Percentiles rank a stretch among this genome's conserved stretches.
These are phyloP conservation scores for Platalea minor DNA, from an alignment of 2,797 vertebrate genomes.

Conservation along the genomic window DNA sequence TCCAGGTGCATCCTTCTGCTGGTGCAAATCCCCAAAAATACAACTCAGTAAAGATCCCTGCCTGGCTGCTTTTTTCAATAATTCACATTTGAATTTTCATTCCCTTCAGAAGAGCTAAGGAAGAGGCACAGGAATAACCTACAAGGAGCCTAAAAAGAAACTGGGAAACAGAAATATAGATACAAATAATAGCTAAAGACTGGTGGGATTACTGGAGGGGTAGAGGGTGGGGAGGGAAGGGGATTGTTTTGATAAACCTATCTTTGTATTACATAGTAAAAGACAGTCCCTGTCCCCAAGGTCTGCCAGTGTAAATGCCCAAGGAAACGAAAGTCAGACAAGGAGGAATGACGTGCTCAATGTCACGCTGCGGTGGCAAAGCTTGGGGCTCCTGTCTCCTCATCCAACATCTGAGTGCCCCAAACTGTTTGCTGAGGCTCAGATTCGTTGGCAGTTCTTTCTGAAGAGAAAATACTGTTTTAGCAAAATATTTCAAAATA, in stretches of 20 bases:
- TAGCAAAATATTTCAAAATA: background rate
- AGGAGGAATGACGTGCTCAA: background rate
- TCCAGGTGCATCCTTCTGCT: background rate
- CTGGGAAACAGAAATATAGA: background rate
- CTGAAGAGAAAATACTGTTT: background rate
- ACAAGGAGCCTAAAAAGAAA: background rate
- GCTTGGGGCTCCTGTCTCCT: background rate
- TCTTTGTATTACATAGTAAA: background rate
- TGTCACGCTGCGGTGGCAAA: accelerated
- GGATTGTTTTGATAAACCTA: background rate
- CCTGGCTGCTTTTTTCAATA: background rate
- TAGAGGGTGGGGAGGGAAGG: background rate
- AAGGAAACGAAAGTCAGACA: background rate
- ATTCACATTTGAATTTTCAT: background rate
- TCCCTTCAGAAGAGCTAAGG: background rate
- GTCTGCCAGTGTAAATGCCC: background rate
- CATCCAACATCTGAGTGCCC: background rate
- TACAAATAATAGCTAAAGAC: background rate
- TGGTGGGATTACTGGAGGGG: background rate
- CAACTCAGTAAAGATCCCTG: background rate
- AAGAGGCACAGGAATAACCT: background rate
- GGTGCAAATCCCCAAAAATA: background rate
- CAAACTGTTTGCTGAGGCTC: background rate
- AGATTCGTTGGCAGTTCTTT: background rate
- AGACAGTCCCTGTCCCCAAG: background rate